Evolutionary conservation across 2,888 invertebrate species (phyloP), one percentile per base, ranked within the genome.

Genomic region (Lochmaea crataegi): DNA sequence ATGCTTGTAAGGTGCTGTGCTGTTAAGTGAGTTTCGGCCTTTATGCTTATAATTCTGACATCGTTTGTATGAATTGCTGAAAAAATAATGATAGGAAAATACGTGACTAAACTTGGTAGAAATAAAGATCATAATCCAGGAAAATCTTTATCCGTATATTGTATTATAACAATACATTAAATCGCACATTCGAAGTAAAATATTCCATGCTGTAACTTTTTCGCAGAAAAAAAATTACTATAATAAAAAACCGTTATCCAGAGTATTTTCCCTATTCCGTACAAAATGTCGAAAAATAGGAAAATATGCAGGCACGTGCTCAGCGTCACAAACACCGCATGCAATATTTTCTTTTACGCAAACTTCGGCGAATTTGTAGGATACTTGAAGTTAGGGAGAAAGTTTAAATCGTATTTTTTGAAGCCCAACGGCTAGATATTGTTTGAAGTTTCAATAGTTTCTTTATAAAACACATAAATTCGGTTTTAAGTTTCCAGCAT

Each of bases 281-380:
- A 68, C 58, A 68, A 58, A 58, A 48, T 45, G 57, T 58, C 58
- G 18, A 22, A 60, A 56, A 57, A 57, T 57, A 53, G 45, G 68
- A 63, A 68, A 68, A 68, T 68, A 68, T 68, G 68, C 63, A 68
- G 14, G 68, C 53, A 41, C 68, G 68, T 68, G 68, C 38, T 53
- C 41, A n/a, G 53, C 68, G 48, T 68, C 41, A 18, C 5, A 45
- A 68, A 42, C 41, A 14, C 14, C 7, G 48, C 38, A 14, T 63
- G 63, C 68, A 41, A 38, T 58, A 63, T 60, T 68, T 68, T 58
- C 32, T 58, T 58, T n/a, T n/a, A 10, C 56, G 38, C 10, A 32
- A 65, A 65, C 65, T 65, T 26, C 32, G 65, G 11, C 14, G 18
- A 67, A 58, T 67, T 67, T 18, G 22, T 22, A 6, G 56, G 26